Percentiles rank a stretch among this genome's conserved stretches.
Conservation (phyloP, 2,113 vertebrate species). For the Pluvianellus socialis region DNA sequence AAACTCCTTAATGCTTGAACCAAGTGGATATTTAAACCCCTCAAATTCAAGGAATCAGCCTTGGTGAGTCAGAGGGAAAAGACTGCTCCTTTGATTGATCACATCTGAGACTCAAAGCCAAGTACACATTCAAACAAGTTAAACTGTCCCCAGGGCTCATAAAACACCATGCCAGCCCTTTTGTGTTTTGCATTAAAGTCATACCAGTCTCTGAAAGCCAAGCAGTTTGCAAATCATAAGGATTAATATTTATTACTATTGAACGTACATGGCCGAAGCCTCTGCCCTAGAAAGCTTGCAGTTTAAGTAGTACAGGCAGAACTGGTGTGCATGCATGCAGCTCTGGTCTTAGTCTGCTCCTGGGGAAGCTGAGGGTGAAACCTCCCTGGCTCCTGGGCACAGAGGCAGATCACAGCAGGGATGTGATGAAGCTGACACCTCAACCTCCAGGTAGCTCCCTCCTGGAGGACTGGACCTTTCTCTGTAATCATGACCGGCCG, state of each 20-base stretch:
- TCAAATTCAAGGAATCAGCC: not conserved
- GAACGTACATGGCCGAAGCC: not conserved
- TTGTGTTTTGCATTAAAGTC: not conserved
- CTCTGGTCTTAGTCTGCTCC: not conserved
- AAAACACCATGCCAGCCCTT: not conserved
- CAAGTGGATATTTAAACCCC: not conserved
- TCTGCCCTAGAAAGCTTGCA: not conserved
- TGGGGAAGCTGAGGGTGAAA: not conserved
- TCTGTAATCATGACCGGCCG: not conserved
- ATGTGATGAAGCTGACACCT: not conserved
- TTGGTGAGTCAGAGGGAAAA: constrained; percentile 17
- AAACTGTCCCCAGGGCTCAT: not conserved
- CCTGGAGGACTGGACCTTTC: not conserved
- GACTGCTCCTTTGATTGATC: constrained; percentile 11
- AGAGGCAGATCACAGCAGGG: not conserved
- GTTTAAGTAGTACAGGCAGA: not conserved
- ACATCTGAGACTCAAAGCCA: constrained; percentile 19
- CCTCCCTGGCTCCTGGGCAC: not conserved
- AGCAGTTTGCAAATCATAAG: not conserved
- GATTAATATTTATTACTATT: constrained; percentile 8
- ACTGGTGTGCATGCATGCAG: not conserved
- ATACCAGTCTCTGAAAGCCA: not conserved
- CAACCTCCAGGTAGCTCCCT: not conserved
- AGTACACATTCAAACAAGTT: not conserved
- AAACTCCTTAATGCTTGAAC: not conserved